Base-by-base conservation (phyloP, 2,113 vertebrate species). In the Tragelaphus scriptus region DNA sequence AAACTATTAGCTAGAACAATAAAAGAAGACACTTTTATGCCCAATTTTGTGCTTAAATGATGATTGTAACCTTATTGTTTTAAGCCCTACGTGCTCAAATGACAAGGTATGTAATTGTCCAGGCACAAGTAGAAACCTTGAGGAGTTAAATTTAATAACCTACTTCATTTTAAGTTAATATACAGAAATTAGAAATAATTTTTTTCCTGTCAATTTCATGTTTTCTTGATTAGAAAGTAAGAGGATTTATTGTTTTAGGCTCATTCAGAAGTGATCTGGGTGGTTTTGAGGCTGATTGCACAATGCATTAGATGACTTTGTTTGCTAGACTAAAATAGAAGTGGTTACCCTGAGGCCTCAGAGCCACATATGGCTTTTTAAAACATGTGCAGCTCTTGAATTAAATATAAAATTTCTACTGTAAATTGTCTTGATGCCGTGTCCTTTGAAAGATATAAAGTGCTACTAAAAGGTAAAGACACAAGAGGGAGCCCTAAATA, bases 81-180 rank as follows among this genome's bases (percentile, higher is more conserved):
- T 88, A 94, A 96, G 55, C 6, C 30, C 13, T 10, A 47, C 59
- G 30, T 90, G 59, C 95, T 85, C 40, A 96, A 92, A 94, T 30
- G 5, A 85, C 59, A 98, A 91, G 7, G 23, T 36, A 77, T 75
- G 44, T 32, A 91, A 91, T 13, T 95, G 6, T 90, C 44, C 71
- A 85, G 93, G 40, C 32, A 94, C 49, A 95, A 88, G 92, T 0
- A 88, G 87, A 81, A 97, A 96, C 91, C 28, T 3, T 14, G 9
- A 44, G n/a, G 65, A 65, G 44, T 92, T 49, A 77, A 55, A 81
- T 90, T 90, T 80, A 97, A 93, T 89, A 93, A 82, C 81, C 0
- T 63, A 53, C 5, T 96, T 98, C n/a, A 95, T 94, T 81, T 97
- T 92, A 85, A 95, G 25, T 44, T 61, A 93, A 89, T 88, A 32